A percentile compares a stretch with the other conserved stretches of the same genome.
Conservation (phyloP, 2,113 vertebrate genomes). For the Laterallus jamaicensis region DNA sequence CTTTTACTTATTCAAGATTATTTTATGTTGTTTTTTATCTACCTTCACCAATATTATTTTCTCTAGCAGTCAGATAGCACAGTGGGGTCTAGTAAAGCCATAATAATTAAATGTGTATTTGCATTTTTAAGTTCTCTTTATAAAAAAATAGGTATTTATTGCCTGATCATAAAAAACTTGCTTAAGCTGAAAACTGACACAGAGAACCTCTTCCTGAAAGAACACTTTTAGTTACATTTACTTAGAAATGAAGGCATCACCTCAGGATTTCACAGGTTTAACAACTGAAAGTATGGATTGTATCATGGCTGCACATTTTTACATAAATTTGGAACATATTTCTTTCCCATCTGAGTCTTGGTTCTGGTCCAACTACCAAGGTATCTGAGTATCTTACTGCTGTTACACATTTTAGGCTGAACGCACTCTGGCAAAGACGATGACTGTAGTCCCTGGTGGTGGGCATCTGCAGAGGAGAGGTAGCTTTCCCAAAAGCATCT, state of each 20-base stretch:
- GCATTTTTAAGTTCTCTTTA: neutral
- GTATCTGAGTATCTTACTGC: neutral
- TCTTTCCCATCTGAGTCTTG: neutral
- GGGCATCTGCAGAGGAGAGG: neutral
- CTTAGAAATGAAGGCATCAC: neutral
- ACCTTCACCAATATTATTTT: neutral
- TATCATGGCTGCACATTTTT: neutral
- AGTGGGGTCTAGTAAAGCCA: neutral
- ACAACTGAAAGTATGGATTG: neutral
- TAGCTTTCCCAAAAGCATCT: neutral
- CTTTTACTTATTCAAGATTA: neutral
- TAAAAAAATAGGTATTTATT: neutral
- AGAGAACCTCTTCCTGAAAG: neutral
- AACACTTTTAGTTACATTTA: neutral
- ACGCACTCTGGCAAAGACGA: neutral
- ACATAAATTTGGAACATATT: neutral
- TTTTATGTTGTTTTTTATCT: neutral
- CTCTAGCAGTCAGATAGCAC: neutral
- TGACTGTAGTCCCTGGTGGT: neutral
- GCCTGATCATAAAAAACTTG: neutral
- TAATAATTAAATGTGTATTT: neutral
- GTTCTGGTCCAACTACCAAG: neutral
- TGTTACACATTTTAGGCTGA: neutral
- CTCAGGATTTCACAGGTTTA: neutral
- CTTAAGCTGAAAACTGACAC: neutral